Base-by-base conservation (phyloP, 2,113 vertebrate genomes). In the Trichechus manatus region DNA sequence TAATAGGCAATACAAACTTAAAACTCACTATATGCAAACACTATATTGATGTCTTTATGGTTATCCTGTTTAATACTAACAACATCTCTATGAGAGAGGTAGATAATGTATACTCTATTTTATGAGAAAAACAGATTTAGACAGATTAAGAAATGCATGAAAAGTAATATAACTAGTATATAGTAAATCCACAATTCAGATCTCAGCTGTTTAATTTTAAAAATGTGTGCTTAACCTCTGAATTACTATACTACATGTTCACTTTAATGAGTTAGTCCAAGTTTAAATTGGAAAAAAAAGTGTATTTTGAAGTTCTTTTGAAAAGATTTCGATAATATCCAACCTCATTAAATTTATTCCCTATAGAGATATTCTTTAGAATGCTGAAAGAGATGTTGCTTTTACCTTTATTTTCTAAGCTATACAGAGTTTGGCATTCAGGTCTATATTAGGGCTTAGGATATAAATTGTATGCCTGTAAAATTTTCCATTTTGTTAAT, bases 401-500 rank as follows among this genome's bases (percentile, higher is more conserved):
- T 90, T 96, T 92, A 70, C 72, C 68, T 97, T 91, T 96, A 94
- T 96, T 93, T 93, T 93, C 29, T 86, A 93, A 94, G 25, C 59
- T 97, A 8, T 95, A 93, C 84, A 70, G 77, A 89, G 93, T 91
- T 97, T 97, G n/a, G 29, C 89, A 97, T 95, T 97, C 92, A 92
- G 53, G 42, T 91, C 75, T n/a, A 61, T 95, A 75, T 92, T 97
- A 92, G 23, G 27, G 36, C 31, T 94, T 80, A 47, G 68, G 31
- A 87, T 96, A 95, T 93, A 97, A 98, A 97, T 97, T 87, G 50
- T 89, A 97, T 72, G 95, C 50, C 91, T 97, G 74, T 97, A 97
- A 97, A 97, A 97, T 68, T 97, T 97, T 96, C 96, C 87, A 96
- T 97, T 97, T 93, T 95, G 83, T 81, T 97, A 98, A 97, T 94